Percentiles rank a stretch among this genome's conserved stretches.
Evolutionary conservation across 1,140 invertebrate genomes (phyloP).

Genomic region (Leptinotarsa texana): DNA sequence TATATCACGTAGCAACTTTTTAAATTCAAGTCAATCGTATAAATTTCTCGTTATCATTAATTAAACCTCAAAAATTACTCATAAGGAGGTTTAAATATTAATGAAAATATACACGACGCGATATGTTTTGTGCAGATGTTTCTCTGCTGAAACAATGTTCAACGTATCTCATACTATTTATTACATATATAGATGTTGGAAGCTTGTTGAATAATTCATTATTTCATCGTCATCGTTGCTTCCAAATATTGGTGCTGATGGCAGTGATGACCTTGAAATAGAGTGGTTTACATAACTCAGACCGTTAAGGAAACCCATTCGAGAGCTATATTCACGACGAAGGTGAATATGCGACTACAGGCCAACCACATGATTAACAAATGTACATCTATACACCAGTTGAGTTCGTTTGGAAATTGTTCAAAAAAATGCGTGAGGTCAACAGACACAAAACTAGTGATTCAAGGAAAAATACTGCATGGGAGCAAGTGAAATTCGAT

Average conservation of each 20-base stretch:
- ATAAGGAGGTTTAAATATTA: slow-evolving; percentile 33
- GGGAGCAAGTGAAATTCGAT: too few relatives aligned
- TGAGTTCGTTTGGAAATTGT: too few relatives aligned
- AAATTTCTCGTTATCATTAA: slow-evolving; percentile 36
- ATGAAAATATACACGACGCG: slow-evolving; percentile 29
- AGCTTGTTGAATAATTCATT: background rate
- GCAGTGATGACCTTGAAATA: background rate
- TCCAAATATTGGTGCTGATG: background rate
- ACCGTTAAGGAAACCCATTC: background rate
- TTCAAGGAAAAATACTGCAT: too few relatives aligned
- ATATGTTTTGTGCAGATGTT: slow-evolving; percentile 28
- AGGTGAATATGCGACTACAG: background rate
- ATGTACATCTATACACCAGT: too few relatives aligned
- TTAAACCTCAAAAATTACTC: slow-evolving; percentile 34
- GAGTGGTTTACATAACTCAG: background rate
- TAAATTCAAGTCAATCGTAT: slow-evolving; percentile 30
- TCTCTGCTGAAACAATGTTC: background rate
- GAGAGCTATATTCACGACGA: background rate
- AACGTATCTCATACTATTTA: background rate
- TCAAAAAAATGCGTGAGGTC: too few relatives aligned
- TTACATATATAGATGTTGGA: slow-evolving; percentile 28
- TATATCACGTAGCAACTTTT: slow-evolving; percentile 28
- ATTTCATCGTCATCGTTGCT: background rate
- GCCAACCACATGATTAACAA: too few relatives aligned
- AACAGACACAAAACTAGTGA: too few relatives aligned